Percentiles rank a stretch among this genome's conserved stretches.
Conservation (phyloP, 2,888 invertebrate species). For the Thecocarcelia acutangulata region DNA sequence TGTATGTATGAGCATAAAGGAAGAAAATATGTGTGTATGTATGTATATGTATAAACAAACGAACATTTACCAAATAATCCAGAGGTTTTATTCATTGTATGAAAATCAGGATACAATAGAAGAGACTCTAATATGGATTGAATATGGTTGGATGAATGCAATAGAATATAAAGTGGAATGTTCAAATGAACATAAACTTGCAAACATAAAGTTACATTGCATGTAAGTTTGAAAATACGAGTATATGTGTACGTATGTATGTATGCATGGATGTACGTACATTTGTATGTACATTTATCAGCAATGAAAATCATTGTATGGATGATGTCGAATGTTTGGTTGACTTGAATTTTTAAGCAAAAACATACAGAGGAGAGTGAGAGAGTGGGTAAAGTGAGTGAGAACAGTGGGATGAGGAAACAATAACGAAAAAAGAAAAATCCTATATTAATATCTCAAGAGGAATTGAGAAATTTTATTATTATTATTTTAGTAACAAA, state of each 20-base stretch:
- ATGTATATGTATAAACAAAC: not conserved
- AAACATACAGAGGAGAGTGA: not conserved
- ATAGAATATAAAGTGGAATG: slow-evolving; percentile 50
- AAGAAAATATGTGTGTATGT: slow-evolving; percentile 18
- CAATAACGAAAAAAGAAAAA: slow-evolving; percentile 20
- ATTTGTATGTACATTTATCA: not conserved
- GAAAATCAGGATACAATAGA: slow-evolving; percentile 67
- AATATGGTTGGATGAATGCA: slow-evolving; percentile 54
- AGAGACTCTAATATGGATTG: slow-evolving; percentile 60
- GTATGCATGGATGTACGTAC: too few species aligned
- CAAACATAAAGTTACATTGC: slow-evolving; percentile 14
- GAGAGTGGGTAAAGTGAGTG: not conserved
- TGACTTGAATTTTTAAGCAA: slow-evolving; percentile 43
- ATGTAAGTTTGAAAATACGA: not conserved
- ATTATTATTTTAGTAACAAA: slow-evolving; percentile 68
- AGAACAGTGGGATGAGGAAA: slow-evolving; percentile 9
- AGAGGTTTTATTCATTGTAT: slow-evolving; percentile 62
- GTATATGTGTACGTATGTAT: not conserved
- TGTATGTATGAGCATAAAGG: not conserved
- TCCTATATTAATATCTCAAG: slow-evolving; percentile 68
- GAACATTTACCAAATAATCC: slow-evolving; percentile 59
- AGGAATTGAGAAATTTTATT: slow-evolving; percentile 69
- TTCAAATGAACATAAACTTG: slow-evolving; percentile 18
- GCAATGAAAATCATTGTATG: slow-evolving; percentile 41
- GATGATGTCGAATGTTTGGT: slow-evolving; percentile 26